Conservation (phyloP, 2,888 invertebrate genomes). For the Bellardia bayeri region DNA sequence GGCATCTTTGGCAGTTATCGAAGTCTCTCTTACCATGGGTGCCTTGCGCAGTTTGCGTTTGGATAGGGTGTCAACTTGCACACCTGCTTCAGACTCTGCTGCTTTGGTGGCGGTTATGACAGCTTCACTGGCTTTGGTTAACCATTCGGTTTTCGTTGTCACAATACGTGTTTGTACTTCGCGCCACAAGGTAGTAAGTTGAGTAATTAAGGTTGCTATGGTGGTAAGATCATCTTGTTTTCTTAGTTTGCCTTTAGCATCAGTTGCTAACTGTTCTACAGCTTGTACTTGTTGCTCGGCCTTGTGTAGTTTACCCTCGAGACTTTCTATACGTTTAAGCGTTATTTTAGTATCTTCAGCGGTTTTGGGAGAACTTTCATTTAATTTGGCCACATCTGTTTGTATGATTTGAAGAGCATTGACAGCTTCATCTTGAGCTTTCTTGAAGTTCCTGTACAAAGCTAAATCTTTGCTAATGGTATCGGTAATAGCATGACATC, state of each 20-base stretch:
- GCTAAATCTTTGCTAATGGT: slow-evolving; percentile 86
- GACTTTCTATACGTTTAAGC: slow-evolving; percentile 81
- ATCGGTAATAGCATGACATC: slow-evolving; percentile 86
- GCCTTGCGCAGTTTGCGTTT: slow-evolving; percentile 82
- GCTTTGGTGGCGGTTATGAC: slow-evolving; percentile 90
- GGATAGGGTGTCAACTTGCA: slow-evolving; percentile 92
- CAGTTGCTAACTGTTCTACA: slow-evolving; percentile 87
- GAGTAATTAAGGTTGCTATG: slow-evolving; percentile 87
- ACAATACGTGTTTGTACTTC: slow-evolving; percentile 86
- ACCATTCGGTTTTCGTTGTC: slow-evolving; percentile 84
- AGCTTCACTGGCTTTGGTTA: slow-evolving; percentile 85
- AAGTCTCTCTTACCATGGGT: slow-evolving; percentile 86
- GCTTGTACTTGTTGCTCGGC: slow-evolving; percentile 85
- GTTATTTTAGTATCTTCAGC: slow-evolving; percentile 76
- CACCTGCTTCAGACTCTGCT: slow-evolving; percentile 90
- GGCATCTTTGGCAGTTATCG: slow-evolving; percentile 92
- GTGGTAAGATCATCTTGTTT: slow-evolving; percentile 85
- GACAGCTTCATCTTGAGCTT: slow-evolving; percentile 89
- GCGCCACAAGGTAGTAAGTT: slow-evolving; percentile 88
- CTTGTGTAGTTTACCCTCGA: slow-evolving; percentile 86
- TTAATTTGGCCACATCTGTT: slow-evolving; percentile 88
- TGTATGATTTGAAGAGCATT: slow-evolving; percentile 90
- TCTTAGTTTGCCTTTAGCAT: slow-evolving; percentile 86
- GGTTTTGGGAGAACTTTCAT: slow-evolving; percentile 84
- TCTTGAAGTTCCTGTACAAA: slow-evolving; percentile 88